Conservation (phyloP, 2,113 vertebrate genomes). For the Phyllostomus hastatus region DNA sequence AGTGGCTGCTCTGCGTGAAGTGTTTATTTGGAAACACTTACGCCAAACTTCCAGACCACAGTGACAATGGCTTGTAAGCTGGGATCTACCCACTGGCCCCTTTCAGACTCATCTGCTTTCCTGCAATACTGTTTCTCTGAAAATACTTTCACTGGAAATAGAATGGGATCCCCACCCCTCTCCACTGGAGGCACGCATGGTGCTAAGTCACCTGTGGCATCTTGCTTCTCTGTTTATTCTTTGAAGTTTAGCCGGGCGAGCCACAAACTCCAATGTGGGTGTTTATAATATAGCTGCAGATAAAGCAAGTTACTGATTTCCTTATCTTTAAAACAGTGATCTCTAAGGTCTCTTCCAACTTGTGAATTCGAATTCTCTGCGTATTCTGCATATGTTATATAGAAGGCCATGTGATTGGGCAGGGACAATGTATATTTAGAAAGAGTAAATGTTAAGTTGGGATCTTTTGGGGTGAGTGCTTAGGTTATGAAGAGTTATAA, state of each 20-base stretch:
- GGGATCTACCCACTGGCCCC: background rate
- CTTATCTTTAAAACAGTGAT: background rate
- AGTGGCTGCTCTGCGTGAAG: background rate
- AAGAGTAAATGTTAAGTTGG: background rate
- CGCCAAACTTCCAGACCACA: background rate
- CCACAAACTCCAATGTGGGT: background rate
- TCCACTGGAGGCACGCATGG: background rate
- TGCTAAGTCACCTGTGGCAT: background rate
- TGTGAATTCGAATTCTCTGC: background rate
- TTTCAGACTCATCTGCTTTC: background rate
- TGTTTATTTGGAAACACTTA: background rate
- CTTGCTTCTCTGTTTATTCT: background rate
- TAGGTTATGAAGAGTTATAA: background rate
- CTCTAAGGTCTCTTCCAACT: background rate
- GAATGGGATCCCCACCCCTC: background rate
- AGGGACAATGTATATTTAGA: background rate
- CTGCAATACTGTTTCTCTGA: background rate
- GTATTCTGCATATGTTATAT: background rate
- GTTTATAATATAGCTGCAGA: background rate
- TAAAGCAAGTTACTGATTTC: background rate
- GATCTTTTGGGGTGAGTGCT: background rate
- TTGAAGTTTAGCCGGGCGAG: background rate
- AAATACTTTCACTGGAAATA: background rate
- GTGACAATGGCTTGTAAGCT: background rate
- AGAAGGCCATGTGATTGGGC: background rate